Evolutionary conservation across 2,113 vertebrate species (phyloP).

Genomic region (Melanocharis versteri): DNA sequence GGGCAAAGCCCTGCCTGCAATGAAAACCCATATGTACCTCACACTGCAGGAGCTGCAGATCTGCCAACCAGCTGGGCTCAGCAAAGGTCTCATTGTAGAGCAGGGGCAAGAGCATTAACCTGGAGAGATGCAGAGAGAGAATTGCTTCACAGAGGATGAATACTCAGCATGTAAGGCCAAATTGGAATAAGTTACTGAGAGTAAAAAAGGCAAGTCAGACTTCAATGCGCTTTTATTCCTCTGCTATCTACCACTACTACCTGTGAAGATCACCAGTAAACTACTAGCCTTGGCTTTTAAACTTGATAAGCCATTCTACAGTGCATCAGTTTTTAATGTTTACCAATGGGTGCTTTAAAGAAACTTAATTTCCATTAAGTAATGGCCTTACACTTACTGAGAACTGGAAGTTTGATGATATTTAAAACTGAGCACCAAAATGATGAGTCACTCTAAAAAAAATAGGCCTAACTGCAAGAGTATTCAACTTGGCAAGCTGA

Average conservation of each 20-base stretch:
- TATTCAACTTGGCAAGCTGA: background rate
- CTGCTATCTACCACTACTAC: background rate
- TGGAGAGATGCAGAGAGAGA: background rate
- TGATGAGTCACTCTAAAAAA: background rate
- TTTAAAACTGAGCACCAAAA: background rate
- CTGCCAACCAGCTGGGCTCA: background rate
- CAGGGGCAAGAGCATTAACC: background rate
- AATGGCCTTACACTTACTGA: background rate
- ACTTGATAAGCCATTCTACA: background rate
- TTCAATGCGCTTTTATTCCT: background rate
- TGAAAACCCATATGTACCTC: background rate
- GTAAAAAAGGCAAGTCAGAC: background rate
- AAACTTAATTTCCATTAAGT: background rate
- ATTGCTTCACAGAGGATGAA: background rate
- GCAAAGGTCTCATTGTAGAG: background rate
- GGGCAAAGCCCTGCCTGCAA: background rate
- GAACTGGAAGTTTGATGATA: background rate
- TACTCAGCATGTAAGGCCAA: background rate
- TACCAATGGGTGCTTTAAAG: background rate
- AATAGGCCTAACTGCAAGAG: background rate
- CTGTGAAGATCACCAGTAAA: background rate
- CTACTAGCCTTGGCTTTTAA: background rate
- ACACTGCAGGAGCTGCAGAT: background rate
- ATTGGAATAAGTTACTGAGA: background rate
- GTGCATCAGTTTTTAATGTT: background rate